Evolutionary conservation across 30 jellyfish, hydroid and myxozoan species (phyloP).

Genomic region (Pseudorhiza aurosa): DNA sequence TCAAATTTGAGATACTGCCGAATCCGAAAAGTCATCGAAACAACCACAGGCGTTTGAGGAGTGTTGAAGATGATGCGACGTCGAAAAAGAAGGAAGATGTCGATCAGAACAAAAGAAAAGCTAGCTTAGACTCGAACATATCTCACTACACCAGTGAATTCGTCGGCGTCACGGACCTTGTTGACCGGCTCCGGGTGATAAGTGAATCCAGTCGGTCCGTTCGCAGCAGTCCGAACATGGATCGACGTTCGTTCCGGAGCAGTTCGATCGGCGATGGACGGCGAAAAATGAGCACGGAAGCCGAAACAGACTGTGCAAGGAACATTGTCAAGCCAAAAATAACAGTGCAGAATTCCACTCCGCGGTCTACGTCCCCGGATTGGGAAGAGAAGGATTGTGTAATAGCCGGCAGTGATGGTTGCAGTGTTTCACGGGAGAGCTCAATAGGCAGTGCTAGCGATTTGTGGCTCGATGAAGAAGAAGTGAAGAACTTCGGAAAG

Average conservation of each 20-base stretch:
- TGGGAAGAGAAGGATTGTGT: neutral
- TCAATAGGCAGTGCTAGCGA: slow-evolving; percentile 76
- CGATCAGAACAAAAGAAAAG: neutral
- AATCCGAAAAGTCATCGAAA: slow-evolving; percentile 33
- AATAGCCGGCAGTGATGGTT: neutral
- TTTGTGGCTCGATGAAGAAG: slow-evolving; percentile 69
- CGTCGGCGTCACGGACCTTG: slow-evolving; percentile 33
- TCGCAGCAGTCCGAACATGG: slow-evolving; percentile 52
- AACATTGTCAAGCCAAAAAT: slow-evolving; percentile 40
- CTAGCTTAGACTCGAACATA: slow-evolving; percentile 10
- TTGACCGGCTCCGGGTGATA: slow-evolving; percentile 38
- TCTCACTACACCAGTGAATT: neutral
- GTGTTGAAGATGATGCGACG: slow-evolving; percentile 15
- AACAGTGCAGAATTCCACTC: slow-evolving; percentile 48
- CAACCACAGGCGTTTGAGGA: neutral
- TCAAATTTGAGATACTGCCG: slow-evolving; percentile 35
- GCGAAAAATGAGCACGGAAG: neutral
- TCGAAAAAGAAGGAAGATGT: neutral
- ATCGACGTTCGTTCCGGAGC: slow-evolving; percentile 47
- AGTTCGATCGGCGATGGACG: slow-evolving; percentile 51
- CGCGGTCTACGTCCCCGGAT: slow-evolving; percentile 21
- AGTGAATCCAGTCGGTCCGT: slow-evolving; percentile 48
- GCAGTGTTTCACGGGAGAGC: slow-evolving; percentile 49
- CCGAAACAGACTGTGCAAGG: slow-evolving; percentile 6
- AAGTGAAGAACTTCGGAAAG: neutral